phyloP scores from a whole-genome alignment of 2,797 vertebrate genomes.

The Anas capensis region DNA sequence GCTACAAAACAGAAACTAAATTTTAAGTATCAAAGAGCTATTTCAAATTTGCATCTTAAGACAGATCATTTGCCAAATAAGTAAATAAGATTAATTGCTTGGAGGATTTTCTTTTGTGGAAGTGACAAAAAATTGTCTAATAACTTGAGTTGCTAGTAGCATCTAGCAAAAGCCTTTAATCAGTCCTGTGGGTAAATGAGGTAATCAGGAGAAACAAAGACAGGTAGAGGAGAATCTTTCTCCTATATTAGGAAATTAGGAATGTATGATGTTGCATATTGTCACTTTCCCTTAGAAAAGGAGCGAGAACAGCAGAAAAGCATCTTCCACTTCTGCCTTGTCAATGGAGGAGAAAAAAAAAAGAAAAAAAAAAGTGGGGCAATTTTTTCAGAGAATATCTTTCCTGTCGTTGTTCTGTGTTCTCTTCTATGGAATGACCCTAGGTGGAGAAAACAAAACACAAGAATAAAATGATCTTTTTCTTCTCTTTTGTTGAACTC shows the following conservation, averaged over 20 bases:
- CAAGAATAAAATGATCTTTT: neutral
- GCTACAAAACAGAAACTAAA: neutral
- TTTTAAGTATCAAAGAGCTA: neutral
- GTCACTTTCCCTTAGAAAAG: neutral
- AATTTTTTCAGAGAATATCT: neutral
- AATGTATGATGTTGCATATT: neutral
- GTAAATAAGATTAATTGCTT: conserved; percentile 6
- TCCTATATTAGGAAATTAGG: neutral
- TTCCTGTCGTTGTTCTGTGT: neutral
- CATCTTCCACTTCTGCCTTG: neutral
- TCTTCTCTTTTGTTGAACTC: neutral
- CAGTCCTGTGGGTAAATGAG: neutral
- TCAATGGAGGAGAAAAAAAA: neutral
- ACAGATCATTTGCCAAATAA: neutral
- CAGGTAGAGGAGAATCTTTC: neutral
- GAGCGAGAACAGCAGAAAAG: neutral
- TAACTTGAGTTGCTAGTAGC: neutral
- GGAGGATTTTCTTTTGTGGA: neutral
- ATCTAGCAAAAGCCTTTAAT: neutral
- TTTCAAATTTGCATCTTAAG: conserved; percentile 10
- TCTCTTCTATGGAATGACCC: neutral
- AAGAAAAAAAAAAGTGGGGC: too few relatives aligned
- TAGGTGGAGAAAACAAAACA: neutral
- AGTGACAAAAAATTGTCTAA: neutral
- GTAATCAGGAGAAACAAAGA: conserved; percentile 1